Evolutionary conservation across 2,797 vertebrate species (phyloP).

Genomic region (Enteromius thamalakanensis): DNA sequence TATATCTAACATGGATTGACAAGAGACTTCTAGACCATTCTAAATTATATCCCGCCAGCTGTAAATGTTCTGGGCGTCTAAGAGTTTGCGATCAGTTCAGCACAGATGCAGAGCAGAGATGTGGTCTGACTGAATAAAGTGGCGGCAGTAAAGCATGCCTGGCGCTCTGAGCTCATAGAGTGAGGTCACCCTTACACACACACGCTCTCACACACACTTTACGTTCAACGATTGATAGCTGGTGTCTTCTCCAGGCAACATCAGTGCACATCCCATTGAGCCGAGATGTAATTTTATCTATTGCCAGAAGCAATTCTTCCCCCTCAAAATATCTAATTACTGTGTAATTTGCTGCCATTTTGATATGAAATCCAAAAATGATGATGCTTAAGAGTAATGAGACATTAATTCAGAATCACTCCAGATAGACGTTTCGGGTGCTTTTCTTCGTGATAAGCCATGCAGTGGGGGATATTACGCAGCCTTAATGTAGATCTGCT

Average conservation of each 20-base stretch:
- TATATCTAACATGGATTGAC: not conserved
- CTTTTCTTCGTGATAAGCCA: slow-evolving; percentile 69
- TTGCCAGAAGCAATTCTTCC: slow-evolving; percentile 71
- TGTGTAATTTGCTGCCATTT: slow-evolving; percentile 79
- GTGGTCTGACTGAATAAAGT: slow-evolving; percentile 52
- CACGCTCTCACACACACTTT: slow-evolving; percentile 43
- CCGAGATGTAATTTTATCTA: slow-evolving; percentile 72
- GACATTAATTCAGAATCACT: slow-evolving; percentile 79
- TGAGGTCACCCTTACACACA: slow-evolving; percentile 60
- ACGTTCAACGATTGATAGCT: slow-evolving; percentile 58
- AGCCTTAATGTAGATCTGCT: slow-evolving; percentile 77
- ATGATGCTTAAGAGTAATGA: slow-evolving; percentile 77
- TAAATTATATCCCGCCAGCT: slow-evolving; percentile 10
- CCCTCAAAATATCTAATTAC: slow-evolving; percentile 76
- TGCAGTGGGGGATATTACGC: slow-evolving; percentile 72
- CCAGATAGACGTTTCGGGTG: slow-evolving; percentile 74
- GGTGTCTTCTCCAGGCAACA: slow-evolving; percentile 61
- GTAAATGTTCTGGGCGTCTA: slow-evolving; percentile 12
- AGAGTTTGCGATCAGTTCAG: slow-evolving; percentile 31
- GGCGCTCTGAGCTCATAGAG: slow-evolving; percentile 46
- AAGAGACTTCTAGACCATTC: slow-evolving; percentile 1
- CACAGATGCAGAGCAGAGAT: slow-evolving; percentile 23
- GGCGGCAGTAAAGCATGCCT: slow-evolving; percentile 43
- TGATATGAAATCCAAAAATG: slow-evolving; percentile 78
- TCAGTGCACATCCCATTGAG: slow-evolving; percentile 59